Base-by-base conservation (phyloP, 2,888 invertebrate species). In the Bruchidius siliquastri region DNA sequence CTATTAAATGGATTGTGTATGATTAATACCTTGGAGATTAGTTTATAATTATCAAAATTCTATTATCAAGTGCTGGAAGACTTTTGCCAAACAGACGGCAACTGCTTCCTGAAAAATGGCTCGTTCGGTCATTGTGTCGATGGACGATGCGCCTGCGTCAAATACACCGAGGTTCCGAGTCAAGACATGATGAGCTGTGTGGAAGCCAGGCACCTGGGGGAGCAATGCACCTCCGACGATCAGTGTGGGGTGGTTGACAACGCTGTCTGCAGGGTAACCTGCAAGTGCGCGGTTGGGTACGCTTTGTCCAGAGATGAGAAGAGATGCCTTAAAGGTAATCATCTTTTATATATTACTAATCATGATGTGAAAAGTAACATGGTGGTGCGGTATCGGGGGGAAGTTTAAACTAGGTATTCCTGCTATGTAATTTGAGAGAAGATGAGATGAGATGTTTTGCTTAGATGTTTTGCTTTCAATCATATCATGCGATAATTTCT, bases 311-410 rank as follows among this genome's bases (percentile, higher is more conserved):
- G 80, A 21, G 79, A 85, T 74, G 78, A 78, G 21, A 80, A 75
- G 30, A 75, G 69, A 20, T 86, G 86, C 76, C 76, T 86, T 72
- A 82, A 80, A 82, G 85, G 86, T 85, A 72, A 72, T 26, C 26
- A 26, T n/a, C n/a, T n/a, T n/a, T n/a, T n/a, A n/a, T n/a, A n/a
- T n/a, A n/a, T n/a, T n/a, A n/a, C n/a, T n/a, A n/a, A n/a, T n/a
- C n/a, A n/a, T n/a, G n/a, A n/a, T n/a, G n/a, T n/a, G n/a, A 49
- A 67, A 70, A 22, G 22, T n/a, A n/a, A n/a, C n/a, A n/a, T n/a
- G n/a, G n/a, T n/a, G n/a, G n/a, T n/a, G n/a, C n/a, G n/a, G n/a
- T n/a, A n/a, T n/a, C n/a, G n/a, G n/a, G n/a, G n/a, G n/a, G n/a
- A n/a, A n/a, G n/a, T n/a, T n/a, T n/a, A n/a, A n/a, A n/a, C n/a